Base-by-base conservation (phyloP, 2,888 invertebrate genomes). In the Platycheirus albimanus region DNA sequence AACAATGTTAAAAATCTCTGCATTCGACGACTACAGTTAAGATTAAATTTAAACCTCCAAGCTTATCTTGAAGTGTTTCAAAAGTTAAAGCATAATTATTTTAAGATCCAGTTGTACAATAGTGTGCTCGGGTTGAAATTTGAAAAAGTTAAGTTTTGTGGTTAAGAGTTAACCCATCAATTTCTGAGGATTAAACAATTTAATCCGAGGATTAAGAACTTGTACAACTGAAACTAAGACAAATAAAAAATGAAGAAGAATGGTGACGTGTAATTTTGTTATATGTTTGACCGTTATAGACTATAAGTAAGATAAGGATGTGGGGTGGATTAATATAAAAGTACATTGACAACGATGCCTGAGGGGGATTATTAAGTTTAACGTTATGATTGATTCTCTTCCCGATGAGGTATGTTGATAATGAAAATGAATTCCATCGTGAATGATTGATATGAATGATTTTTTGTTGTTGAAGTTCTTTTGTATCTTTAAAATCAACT, bases 381-480 rank as follows among this genome's bases (percentile, higher is more conserved):
- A 36, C 49, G 6, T 11, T 17, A 67, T 76, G 52, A 76, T 61
- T 66, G 58, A 36, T 54, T 66, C 24, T 71, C 56, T 36, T 66
- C 69, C 43, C 64, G 13, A 67, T 81, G 76, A 76, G 76, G 76
- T 76, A 77, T 77, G 66, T 45, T 17, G 28, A 51, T 58, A 69
- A 66, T 63, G 24, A 30, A 71, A 75, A 78, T 64, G 56, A 64
- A n/a, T 51, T 69, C 43, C 52, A 67, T 51, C 36, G 8, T 51
- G 45, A 72, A 58, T 83, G 83, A 69, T 78, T 78, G 72, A 74
- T 83, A 78, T 77, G 72, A 72, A 52, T 80, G 66, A 24, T 54
- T 75, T 19, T 19, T 61, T 30, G 33, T 56, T 56, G 41, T 54
- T 54, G n/a, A n/a, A n/a, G 33, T 64, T 54, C 45, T 70, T 33